Evolutionary conservation across 2,888 invertebrate genomes (phyloP), one percentile per base, ranked within the genome.

Genomic region (Sussaba pulchella): DNA sequence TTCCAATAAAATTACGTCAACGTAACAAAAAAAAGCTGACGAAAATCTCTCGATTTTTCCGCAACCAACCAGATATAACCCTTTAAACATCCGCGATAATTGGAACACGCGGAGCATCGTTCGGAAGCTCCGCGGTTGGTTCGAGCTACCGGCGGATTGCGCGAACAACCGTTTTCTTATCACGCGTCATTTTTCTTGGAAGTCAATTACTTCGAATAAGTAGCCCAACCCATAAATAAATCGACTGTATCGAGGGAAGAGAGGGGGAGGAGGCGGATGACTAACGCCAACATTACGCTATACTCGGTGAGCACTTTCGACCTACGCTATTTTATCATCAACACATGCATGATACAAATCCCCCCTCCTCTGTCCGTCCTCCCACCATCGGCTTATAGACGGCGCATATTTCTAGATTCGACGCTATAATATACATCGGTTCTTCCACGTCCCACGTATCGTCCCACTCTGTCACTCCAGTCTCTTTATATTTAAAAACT

Each of bases 181-280:
- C 90, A 88, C 88, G 86, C 88, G 88, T 89, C 88, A 89, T 88
- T 88, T 88, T 89, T 87, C 89, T 84, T 84, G 85, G 89, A 89
- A 89, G 88, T 73, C 88, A 86, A 90, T 90, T 89, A 87, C 88
- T 86, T 86, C 86, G 87, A 88, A 87, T 88, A 87, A 74, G 86
- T 89, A 88, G 88, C 89, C 87, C 89, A 89, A 88, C 89, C 89
- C 89, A 90, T 89, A 88, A 89, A 89, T 88, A 88, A 89, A 89
- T 87, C 87, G 87, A 82, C 78, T 81, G 85, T 66, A 85, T 83
- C 85, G 85, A 85, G 85, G 57, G 80, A 6, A 31, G 31, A 31
- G 31, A 31, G 31, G 6, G 31, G 41, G 72, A 70, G 77, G 59
- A 61, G 64, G 45, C 39, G 86, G 88, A 89, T 90, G 89, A 90